phyloP scores from a whole-genome alignment of 2,888 invertebrate species.

The Caenorhabditis japonica region DNA sequence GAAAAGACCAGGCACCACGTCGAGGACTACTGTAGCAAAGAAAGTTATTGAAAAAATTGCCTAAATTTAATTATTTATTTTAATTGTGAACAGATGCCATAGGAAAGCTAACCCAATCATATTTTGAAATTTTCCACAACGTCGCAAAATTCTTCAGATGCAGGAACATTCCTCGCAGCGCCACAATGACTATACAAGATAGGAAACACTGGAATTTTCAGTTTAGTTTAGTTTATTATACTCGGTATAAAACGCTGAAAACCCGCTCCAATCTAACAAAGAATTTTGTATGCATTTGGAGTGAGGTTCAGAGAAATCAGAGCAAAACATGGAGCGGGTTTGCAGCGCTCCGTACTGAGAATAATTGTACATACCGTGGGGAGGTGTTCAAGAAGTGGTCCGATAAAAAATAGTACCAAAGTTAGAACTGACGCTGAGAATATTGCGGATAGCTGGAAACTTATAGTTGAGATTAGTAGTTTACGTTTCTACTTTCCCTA shows the following conservation, averaged over 20 bases:
- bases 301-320: too few species aligned
- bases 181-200: conserved; percentile 78
- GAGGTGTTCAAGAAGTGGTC: conserved; percentile 87
- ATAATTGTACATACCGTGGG: too few species aligned
- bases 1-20: conserved; percentile 87
- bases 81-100: neutral
- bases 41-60: conserved; percentile 87
- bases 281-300: too few species aligned
- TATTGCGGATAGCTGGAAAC: conserved; percentile 84
- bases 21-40: conserved; percentile 84
- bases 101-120: conserved; percentile 82
- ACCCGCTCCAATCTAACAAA: too few species aligned
- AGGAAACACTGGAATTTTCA: conserved; percentile 71
- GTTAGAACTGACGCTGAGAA: conserved; percentile 85
- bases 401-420: conserved; percentile 87
- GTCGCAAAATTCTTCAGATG: conserved; percentile 84
- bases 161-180: conserved; percentile 80
- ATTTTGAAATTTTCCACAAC: conserved; percentile 85
- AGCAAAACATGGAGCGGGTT: too few species aligned
- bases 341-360: too few species aligned
- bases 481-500: neutral
- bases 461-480: conserved; percentile 3
- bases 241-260: too few species aligned
- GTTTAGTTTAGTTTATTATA: neutral
- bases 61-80: conserved; percentile 30